Base-by-base conservation (phyloP, 2,113 vertebrate genomes). In the Naja naja region DNA sequence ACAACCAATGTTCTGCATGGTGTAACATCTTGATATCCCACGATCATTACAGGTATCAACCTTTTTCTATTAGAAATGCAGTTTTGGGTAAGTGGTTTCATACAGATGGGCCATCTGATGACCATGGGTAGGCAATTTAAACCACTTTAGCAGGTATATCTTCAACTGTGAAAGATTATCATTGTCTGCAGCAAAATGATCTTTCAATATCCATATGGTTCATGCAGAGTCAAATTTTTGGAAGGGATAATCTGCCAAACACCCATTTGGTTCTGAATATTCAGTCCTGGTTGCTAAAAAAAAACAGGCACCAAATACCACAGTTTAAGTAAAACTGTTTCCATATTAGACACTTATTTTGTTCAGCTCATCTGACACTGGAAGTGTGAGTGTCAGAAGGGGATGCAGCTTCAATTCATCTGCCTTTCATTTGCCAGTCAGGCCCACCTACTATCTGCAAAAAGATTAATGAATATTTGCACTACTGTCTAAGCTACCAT, bases 401-500 rank as follows among this genome's bases (percentile, higher is more conserved):
- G 90, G 60, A 47, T 0, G 0, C 22, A 89, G 16, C 10, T 89
- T 90, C 4, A 88, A 4, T 93, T 93, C 95, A 39, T n/a, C 93
- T 47, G 23, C 0, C 0, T 11, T 88, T 9, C 88, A 64, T 2
- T 3, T 0, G 1, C 47, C 91, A 91, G n/a, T 93, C 74, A 91
- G 22, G 56, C 25, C 94, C 91, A 92, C 74, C 95, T 64, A 93
- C 27, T 27, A 94, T 3, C 30, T 1, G 0, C 87, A 91, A 91
- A 93, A 81, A 95, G 20, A 93, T 95, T 94, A 95, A 96, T 93
- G 95, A 95, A 85, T 95, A 94, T 91, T 95, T 96, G 27, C 85
- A 91, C n/a, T 91, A 85, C 89, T 94, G 60, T 43, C 90, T 92
- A 87, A 60, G 49, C 30, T 94, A 54, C 39, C 74, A 0, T 10